Percentiles rank a stretch among this genome's conserved stretches.
Evolutionary conservation across 2,113 vertebrate genomes (phyloP).

Genomic region (Rhea americana): DNA sequence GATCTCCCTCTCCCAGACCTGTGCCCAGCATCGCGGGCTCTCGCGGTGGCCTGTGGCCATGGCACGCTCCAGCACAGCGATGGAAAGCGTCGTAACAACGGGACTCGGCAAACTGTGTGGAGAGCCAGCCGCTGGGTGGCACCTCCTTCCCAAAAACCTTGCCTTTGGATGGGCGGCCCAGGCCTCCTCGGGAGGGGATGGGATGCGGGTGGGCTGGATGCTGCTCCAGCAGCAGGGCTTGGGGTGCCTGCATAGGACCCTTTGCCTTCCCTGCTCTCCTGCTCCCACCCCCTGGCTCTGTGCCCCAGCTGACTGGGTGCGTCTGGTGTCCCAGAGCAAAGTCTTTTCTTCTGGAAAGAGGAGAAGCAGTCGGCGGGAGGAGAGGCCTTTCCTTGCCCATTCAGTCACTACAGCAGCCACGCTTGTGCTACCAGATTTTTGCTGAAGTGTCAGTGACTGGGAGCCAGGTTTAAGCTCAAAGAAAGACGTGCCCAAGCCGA

Average conservation of each 20-base stretch:
- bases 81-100: rapidly evolving
- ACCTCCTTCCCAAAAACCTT: not conserved
- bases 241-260: rapidly evolving
- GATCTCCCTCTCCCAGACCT: not conserved
- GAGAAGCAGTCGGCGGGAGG: not conserved
- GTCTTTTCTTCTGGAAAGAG: not conserved
- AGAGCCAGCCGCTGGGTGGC: not conserved
- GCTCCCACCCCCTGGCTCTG: no score
- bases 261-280: not conserved
- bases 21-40: not conserved
- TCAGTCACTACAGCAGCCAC: not conserved
- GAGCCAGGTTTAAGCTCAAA: not conserved
- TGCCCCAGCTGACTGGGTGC: no score
- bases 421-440: not conserved
- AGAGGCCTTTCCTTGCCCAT: not conserved
- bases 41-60: no score
- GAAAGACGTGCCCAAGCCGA: not conserved
- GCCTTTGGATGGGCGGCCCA: rapidly evolving
- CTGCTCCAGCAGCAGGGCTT: not conserved
- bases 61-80: not conserved
- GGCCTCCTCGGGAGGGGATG: rapidly evolving
- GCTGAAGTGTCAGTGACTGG: not conserved
- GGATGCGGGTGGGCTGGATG: rapidly evolving
- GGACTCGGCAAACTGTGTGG: rapidly evolving
- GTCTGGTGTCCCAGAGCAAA: no score